A percentile compares a stretch with the other conserved stretches of the same genome.
Conservation (phyloP, 2,113 vertebrate species). For the Psammodynastes pulverulentus region DNA sequence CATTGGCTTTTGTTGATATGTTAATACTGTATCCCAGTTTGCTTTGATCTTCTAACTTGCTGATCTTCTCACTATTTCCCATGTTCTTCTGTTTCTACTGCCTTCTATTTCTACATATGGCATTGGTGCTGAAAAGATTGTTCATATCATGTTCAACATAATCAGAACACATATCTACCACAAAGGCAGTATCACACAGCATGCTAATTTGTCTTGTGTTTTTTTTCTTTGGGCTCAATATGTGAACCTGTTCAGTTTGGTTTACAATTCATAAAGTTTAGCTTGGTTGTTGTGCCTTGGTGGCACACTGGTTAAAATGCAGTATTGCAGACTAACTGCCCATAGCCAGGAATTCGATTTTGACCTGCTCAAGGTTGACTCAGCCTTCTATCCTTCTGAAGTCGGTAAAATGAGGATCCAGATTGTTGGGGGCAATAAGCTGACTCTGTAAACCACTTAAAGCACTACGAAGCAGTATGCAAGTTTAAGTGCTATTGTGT, state of each 20-base stretch:
- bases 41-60: neutral
- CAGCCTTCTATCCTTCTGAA: neutral
- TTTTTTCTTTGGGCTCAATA: neutral
- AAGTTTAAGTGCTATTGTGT: neutral
- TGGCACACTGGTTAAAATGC: neutral
- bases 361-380: neutral
- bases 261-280: neutral
- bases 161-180: neutral
- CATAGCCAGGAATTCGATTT: neutral
- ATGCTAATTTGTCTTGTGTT: neutral
- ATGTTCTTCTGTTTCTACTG: neutral
- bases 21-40: neutral
- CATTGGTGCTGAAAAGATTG: neutral
- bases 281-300: neutral
- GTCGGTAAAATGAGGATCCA: neutral
- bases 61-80: neutral
- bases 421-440: neutral
- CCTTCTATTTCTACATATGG: neutral
- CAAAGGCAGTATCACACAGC: neutral
- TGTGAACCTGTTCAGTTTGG: neutral
- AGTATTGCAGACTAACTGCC: neutral
- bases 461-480: neutral
- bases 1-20: neutral
- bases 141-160: neutral
- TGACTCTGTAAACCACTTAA: neutral